Conservation (phyloP, 2,797 vertebrate species). For the Triplophysa bombifrons region DNA sequence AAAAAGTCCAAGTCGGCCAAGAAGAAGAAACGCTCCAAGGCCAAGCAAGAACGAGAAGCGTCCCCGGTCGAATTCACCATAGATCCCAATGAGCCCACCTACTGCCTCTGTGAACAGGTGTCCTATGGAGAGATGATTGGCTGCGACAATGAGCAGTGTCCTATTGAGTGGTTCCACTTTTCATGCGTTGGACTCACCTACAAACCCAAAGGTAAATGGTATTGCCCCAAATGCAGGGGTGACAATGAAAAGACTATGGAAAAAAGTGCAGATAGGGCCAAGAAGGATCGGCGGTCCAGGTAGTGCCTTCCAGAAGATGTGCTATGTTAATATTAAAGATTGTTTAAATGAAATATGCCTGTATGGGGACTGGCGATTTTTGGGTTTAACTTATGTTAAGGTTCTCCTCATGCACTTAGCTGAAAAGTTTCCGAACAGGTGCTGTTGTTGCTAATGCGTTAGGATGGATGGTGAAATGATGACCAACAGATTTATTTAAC, state of each 20-base stretch:
- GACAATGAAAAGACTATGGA: slow-evolving; percentile 99
- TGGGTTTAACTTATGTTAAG: slow-evolving; percentile 37
- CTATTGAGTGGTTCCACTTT: slow-evolving; percentile 99
- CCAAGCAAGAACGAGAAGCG: slow-evolving; percentile 90
- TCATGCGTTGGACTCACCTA: slow-evolving; percentile 96
- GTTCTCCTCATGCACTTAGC: slow-evolving; percentile 45
- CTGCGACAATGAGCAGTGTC: slow-evolving; percentile 96
- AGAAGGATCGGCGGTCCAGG: slow-evolving; percentile 95
- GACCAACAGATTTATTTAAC: slow-evolving; percentile 20
- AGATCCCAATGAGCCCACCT: slow-evolving; percentile 97
- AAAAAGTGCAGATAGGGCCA: slow-evolving; percentile 95
- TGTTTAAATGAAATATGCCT: slow-evolving; percentile 30
- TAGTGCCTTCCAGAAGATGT: slow-evolving; percentile 75
- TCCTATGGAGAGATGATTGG: slow-evolving; percentile 98
- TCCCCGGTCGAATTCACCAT: slow-evolving; percentile 94
- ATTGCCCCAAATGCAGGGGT: slow-evolving; percentile 95
- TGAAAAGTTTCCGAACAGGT: slow-evolving; percentile 46
- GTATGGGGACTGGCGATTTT: slow-evolving; percentile 15
- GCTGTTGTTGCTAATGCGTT: slow-evolving; percentile 46
- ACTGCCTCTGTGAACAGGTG: slow-evolving; percentile 97
- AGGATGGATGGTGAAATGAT: slow-evolving; percentile 19
- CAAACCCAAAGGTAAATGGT: slow-evolving; percentile 99
- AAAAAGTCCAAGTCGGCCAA: slow-evolving; percentile 95
- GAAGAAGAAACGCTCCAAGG: slow-evolving; percentile 97
- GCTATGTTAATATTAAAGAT: slow-evolving; percentile 3